Evolutionary conservation across 2,113 vertebrate species (phyloP).

Genomic region (Campylomormyrus tamandua): DNA sequence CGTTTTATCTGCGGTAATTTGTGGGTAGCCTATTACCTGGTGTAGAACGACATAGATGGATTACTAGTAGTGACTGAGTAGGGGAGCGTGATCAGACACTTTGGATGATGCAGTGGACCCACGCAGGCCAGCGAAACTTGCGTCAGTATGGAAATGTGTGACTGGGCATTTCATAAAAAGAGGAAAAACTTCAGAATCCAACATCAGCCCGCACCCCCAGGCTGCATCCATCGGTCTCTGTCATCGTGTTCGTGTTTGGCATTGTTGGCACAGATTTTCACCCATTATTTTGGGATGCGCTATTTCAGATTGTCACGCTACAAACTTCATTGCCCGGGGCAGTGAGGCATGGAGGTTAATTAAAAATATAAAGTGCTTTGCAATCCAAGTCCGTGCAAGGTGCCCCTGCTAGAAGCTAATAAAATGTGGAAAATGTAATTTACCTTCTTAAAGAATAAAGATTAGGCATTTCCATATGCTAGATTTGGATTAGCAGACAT

Average conservation of each 20-base stretch:
- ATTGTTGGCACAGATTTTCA: conserved; percentile 24
- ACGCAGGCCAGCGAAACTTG: background rate
- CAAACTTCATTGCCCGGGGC: conserved; percentile 19
- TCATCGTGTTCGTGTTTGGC: background rate
- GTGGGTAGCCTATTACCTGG: background rate
- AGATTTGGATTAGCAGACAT: conserved; percentile 43
- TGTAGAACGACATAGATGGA: background rate
- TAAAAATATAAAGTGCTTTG: conserved; percentile 13
- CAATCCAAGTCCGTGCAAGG: conserved; percentile 8
- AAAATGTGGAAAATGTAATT: conserved; percentile 38
- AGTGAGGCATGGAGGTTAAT: conserved; percentile 22
- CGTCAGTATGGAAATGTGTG: conserved; percentile 2
- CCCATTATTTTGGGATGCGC: conserved; percentile 36
- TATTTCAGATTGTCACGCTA: conserved; percentile 29
- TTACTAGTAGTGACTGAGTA: background rate
- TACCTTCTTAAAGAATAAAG: conserved; percentile 29
- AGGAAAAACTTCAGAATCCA: background rate
- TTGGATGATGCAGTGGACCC: background rate
- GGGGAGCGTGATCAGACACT: background rate
- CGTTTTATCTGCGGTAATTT: background rate
- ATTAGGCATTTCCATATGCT: conserved; percentile 33
- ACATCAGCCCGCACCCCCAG: background rate
- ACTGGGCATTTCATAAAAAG: background rate
- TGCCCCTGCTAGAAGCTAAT: conserved; percentile 36
- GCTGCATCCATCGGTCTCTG: background rate